phyloP scores from a whole-genome alignment of 1,140 invertebrate species.

The Limonius californicus region DNA sequence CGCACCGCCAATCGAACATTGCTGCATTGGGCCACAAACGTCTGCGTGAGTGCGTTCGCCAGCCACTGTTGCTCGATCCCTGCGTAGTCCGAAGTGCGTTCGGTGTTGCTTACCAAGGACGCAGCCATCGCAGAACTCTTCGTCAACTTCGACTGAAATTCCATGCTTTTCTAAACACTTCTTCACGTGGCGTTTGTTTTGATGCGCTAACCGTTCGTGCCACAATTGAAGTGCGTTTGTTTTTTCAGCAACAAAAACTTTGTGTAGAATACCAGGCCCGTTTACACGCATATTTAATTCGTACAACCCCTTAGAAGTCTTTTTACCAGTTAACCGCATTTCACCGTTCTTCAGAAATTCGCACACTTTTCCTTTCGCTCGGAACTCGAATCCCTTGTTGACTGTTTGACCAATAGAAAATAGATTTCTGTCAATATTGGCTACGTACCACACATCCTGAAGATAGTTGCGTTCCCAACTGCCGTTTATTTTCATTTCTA shows the following conservation, averaged over 20 bases:
- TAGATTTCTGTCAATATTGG: constrained; percentile 43
- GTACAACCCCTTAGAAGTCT: constrained; percentile 8
- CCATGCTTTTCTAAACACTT: constrained; percentile 4
- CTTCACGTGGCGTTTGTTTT: constrained; percentile 45
- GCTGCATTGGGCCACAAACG: constrained; percentile 48
- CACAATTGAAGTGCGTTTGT: constrained; percentile 36
- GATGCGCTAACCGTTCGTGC: constrained; percentile 46
- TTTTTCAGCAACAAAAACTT: neutral
- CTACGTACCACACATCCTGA: constrained; percentile 44
- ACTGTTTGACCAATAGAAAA: constrained; percentile 42
- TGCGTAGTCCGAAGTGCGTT: constrained; percentile 33
- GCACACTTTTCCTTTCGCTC: constrained; percentile 22
- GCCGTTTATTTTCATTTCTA: constrained; percentile 32
- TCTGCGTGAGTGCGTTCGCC: constrained; percentile 48
- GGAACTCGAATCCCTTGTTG: constrained; percentile 36
- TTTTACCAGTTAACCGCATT: constrained; percentile 5
- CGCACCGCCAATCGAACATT: constrained; percentile 33
- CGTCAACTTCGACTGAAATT: neutral
- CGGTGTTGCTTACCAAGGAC: constrained; percentile 44
- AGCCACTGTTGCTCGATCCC: constrained; percentile 26
- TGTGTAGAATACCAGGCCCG: neutral
- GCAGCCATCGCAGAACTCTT: constrained; percentile 41
- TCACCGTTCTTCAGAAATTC: constrained; percentile 3
- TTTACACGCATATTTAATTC: constrained; percentile 19
- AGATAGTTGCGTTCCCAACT: constrained; percentile 32